These are phyloP conservation scores for Sitodiplosis mosellana DNA, from an alignment of 1,140 invertebrate genomes.

Conservation along the genomic window DNA sequence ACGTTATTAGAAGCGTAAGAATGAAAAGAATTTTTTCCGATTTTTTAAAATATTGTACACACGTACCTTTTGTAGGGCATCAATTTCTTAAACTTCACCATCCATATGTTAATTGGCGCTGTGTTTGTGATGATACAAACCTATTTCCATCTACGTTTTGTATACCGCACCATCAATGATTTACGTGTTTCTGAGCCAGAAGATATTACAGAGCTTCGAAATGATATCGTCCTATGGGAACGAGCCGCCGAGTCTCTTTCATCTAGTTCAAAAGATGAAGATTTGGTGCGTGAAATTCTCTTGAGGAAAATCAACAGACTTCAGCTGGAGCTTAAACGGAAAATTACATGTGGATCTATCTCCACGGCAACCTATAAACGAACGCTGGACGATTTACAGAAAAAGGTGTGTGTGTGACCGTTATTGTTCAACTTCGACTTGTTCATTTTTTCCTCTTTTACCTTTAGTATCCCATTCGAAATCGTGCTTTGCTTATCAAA, in stretches of 20 bases:
- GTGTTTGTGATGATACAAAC: constrained; percentile 41
- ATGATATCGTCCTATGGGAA: constrained; percentile 4
- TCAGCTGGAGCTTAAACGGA: background rate
- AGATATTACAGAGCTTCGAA: constrained; percentile 4
- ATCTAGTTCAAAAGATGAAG: constrained; percentile 4
- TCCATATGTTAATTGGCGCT: constrained; percentile 56
- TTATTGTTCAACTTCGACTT: constrained; percentile 16
- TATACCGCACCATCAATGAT: constrained; percentile 44
- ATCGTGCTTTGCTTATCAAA: constrained; percentile 55
- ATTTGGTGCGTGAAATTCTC: constrained; percentile 1
- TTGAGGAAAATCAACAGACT: background rate
- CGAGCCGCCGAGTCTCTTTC: constrained; percentile 4
- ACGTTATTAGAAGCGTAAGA: constrained; percentile 1
- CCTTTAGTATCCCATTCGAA: constrained; percentile 56
- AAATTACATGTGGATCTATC: constrained; percentile 20
- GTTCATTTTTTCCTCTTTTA: no score
- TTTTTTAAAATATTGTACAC: no score
- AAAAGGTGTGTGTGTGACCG: background rate
- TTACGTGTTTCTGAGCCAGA: constrained; percentile 22
- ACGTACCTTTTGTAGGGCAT: constrained; percentile 30
- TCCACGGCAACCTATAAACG: constrained; percentile 47
- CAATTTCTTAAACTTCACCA: constrained; percentile 50
- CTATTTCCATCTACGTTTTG: constrained; percentile 44
- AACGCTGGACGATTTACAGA: constrained; percentile 19
- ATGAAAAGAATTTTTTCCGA: no score